phyloP scores from a whole-genome alignment of 2,888 invertebrate species.

The Caenorhabditis afra region DNA sequence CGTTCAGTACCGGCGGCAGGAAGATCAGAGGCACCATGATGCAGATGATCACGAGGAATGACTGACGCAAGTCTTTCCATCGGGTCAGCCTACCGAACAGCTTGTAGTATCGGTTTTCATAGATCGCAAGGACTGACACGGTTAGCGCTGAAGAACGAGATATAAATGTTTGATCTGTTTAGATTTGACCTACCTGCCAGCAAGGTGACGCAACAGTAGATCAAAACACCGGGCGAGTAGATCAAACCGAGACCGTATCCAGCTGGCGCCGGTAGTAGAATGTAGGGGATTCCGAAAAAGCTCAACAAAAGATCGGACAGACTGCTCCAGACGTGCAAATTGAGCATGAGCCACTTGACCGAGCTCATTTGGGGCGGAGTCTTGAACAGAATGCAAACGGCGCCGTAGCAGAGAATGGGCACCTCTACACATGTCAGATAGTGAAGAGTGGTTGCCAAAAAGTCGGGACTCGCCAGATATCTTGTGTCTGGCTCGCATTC shows the following conservation, averaged over 20 bases:
- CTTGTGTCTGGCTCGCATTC: background rate
- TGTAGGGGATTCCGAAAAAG: slow-evolving; percentile 10
- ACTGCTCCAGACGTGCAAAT: slow-evolving; percentile 14
- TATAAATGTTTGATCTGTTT: too few relatives aligned
- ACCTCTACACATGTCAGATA: background rate
- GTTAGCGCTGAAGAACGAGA: slow-evolving; percentile 12
- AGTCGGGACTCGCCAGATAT: slow-evolving; percentile 29
- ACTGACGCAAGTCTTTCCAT: slow-evolving; percentile 4
- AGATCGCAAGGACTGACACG: slow-evolving; percentile 1
- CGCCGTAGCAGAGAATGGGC: slow-evolving; percentile 19
- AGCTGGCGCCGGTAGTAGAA: slow-evolving; percentile 6
- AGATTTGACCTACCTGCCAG: slow-evolving; percentile 4
- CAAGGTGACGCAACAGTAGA: slow-evolving; percentile 15
- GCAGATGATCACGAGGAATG: background rate
- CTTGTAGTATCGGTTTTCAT: slow-evolving; percentile 10
- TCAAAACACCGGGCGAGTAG: slow-evolving; percentile 1
- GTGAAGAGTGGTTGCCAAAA: slow-evolving; percentile 12
- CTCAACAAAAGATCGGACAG: slow-evolving; percentile 10
- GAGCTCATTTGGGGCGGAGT: slow-evolving; percentile 6
- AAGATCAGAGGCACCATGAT: background rate
- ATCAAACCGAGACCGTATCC: slow-evolving; percentile 17
- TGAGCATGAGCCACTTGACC: slow-evolving; percentile 30
- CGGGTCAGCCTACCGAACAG: background rate
- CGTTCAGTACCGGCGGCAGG: slow-evolving; percentile 3
- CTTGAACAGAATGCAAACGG: slow-evolving; percentile 32